phyloP scores from a whole-genome alignment of 2,113 vertebrate genomes.

The Cololabis saira region DNA sequence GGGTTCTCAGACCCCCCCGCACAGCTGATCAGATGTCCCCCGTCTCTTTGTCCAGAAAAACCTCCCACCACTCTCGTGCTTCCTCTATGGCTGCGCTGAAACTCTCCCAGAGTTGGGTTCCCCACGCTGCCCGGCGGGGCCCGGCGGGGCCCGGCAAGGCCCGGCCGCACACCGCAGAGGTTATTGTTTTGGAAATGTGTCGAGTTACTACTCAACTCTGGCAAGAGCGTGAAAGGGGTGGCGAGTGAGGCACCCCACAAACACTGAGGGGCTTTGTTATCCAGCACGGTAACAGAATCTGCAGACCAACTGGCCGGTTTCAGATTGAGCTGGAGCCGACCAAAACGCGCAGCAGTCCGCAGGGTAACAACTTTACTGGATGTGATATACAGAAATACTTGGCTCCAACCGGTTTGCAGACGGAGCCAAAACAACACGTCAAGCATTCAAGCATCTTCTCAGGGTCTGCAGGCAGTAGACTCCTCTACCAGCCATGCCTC shows the following conservation, averaged over 20 bases:
- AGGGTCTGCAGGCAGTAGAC: too few species aligned
- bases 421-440: too few species aligned
- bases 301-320: not conserved
- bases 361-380: too few species aligned
- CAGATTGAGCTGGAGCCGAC: too few species aligned
- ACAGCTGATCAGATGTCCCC: constrained; percentile 53
- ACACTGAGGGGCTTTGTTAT: constrained; percentile 51
- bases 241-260: constrained; percentile 22
- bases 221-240: constrained; percentile 30
- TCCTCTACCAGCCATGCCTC: too few species aligned
- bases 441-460: too few species aligned
- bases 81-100: constrained; percentile 42
- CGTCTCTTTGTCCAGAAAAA: constrained; percentile 43
- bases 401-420: too few species aligned
- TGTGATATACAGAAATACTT: too few species aligned
- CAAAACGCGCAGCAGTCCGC: too few species aligned
- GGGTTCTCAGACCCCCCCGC: constrained; percentile 23
- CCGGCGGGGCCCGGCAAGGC: constrained; percentile 22
- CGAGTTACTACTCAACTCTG: constrained; percentile 40
- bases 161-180: constrained; percentile 20
- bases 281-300: not conserved
- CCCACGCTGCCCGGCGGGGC: constrained; percentile 30
- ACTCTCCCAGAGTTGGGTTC: constrained; percentile 53
- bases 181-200: constrained; percentile 50
- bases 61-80: constrained; percentile 49